A percentile compares a stretch with the other conserved stretches of the same genome.
Conservation (phyloP, 2,113 vertebrate species). For the Rhinogobius similis region DNA sequence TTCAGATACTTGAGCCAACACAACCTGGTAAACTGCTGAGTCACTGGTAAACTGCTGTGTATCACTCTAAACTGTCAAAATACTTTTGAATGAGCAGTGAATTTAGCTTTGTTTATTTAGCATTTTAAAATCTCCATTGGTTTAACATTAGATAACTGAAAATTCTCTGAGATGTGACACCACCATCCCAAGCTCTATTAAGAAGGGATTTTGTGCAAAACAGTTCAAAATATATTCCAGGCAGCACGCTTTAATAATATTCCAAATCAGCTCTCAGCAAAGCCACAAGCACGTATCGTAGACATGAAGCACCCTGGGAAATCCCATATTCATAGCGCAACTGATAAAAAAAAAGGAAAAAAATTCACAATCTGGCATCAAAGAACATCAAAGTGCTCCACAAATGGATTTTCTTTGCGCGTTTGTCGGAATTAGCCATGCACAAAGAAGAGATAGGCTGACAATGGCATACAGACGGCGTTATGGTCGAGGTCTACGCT, state of each 20-base stretch:
- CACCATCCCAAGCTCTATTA: too few relatives aligned
- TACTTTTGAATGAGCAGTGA: too few relatives aligned
- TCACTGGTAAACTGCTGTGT: too few relatives aligned
- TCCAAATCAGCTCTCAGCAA: constrained; percentile 3
- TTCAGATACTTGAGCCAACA: too few relatives aligned
- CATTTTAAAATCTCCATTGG: too few relatives aligned
- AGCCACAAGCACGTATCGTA: constrained; percentile 14
- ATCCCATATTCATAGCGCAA: constrained; percentile 12
- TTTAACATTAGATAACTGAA: too few relatives aligned
- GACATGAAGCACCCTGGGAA: constrained; percentile 5
- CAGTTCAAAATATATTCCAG: background rate
- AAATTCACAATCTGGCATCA: background rate
- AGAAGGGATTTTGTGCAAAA: background rate
- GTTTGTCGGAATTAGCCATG: constrained; percentile 26
- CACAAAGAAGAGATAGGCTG: constrained; percentile 19
- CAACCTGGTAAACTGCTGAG: too few relatives aligned
- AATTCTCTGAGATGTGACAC: too few relatives aligned
- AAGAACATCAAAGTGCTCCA: constrained; percentile 24
- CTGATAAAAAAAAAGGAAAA: constrained; percentile 1
- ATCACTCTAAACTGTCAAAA: too few relatives aligned
- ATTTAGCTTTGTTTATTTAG: too few relatives aligned
- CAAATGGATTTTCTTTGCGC: constrained; percentile 6
- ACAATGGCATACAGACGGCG: constrained; percentile 9
- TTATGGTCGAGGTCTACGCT: constrained; percentile 51
- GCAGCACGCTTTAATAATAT: constrained; percentile 2